Evolutionary conservation across 1,140 invertebrate genomes (phyloP).

Genomic region (Sminthurides bifidus): DNA sequence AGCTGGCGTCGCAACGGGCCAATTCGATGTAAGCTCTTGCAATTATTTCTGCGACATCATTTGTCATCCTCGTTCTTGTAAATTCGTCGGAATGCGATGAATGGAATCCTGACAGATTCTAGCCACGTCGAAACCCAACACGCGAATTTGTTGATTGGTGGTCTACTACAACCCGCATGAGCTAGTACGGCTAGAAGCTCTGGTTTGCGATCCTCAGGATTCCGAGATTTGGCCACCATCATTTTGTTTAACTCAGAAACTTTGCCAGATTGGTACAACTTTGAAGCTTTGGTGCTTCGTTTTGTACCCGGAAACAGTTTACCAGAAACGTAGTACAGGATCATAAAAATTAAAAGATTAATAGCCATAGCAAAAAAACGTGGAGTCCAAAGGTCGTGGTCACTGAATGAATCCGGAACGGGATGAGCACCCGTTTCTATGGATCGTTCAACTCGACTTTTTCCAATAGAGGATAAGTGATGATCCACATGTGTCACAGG

Average conservation of each 20-base stretch:
- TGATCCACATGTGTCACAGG: constrained; percentile 6
- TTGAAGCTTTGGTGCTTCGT: constrained; percentile 2
- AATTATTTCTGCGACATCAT: constrained; percentile 6
- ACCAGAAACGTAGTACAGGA: constrained; percentile 20
- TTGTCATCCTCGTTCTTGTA: constrained; percentile 8
- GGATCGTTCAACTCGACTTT: constrained; percentile 14
- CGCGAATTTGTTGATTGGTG: constrained; percentile 3
- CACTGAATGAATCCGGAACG: background rate
- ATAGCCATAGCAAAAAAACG: constrained; percentile 14
- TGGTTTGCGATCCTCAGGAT: background rate
- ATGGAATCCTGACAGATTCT: constrained; percentile 9
- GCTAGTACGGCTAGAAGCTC: constrained; percentile 4
- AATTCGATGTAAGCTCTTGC: constrained; percentile 2
- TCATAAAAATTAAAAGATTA: constrained; percentile 21
- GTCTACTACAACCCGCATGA: background rate
- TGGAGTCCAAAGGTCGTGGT: constrained; percentile 13
- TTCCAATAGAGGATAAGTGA: background rate
- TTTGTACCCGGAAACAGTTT: constrained; percentile 12
- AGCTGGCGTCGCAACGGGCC: background rate
- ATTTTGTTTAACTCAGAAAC: background rate
- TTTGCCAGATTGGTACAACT: constrained; percentile 7
- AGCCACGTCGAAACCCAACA: background rate
- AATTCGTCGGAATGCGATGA: background rate
- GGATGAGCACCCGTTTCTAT: background rate
- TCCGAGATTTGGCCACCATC: background rate